A percentile compares a stretch with the other conserved stretches of the same genome.
These are phyloP conservation scores for Pangasius mekongensis DNA, from an alignment of 2,797 vertebrate species.

Conservation along the genomic window DNA sequence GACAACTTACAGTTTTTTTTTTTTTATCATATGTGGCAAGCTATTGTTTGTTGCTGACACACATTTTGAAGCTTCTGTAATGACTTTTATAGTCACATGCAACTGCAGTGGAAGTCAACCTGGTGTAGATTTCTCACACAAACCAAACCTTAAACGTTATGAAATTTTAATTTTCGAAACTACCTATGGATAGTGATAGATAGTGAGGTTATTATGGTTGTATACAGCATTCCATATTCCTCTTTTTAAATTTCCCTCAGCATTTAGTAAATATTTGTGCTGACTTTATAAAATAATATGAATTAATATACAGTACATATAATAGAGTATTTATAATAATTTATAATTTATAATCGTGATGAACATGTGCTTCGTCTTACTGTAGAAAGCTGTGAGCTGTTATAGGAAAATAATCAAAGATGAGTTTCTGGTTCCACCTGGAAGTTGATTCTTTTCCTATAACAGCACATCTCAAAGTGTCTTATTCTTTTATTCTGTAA, in stretches of 20 bases:
- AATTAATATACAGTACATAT: background rate
- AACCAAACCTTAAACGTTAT: background rate
- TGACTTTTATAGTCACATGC: background rate
- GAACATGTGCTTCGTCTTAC: background rate
- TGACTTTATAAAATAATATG: background rate
- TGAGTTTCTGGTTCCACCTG: background rate
- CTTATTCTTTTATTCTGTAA: background rate
- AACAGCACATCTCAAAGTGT: background rate
- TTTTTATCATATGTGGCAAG: constrained; percentile 1
- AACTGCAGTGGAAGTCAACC: background rate
- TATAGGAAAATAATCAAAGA: background rate
- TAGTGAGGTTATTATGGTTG: background rate
- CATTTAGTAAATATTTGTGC: background rate
- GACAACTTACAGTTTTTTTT: constrained; percentile 18
- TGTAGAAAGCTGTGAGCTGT: background rate
- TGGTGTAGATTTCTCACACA: background rate
- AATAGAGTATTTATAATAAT: no score
- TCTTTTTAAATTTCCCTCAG: background rate
- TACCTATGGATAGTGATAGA: background rate
- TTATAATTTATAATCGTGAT: background rate
- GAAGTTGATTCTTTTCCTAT: background rate
- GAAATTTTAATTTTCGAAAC: background rate
- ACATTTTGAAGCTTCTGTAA: constrained; percentile 20
- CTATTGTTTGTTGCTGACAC: background rate
- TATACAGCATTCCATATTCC: background rate